Percentiles rank a stretch among this genome's conserved stretches.
Evolutionary conservation across 2,888 invertebrate species (phyloP).

Genomic region (Luperina nickerlii): DNA sequence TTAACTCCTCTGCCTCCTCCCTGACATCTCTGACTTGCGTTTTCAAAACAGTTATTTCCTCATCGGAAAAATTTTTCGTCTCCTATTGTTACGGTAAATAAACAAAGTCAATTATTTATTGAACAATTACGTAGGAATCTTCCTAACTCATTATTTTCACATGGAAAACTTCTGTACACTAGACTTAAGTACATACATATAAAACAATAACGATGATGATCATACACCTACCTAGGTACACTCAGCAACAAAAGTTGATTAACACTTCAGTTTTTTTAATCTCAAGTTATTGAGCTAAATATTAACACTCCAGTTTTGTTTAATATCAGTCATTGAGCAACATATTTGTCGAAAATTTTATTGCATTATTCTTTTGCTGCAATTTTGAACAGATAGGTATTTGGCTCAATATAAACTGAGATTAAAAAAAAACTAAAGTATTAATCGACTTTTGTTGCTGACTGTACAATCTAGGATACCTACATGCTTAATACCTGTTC

Average conservation of each 20-base stretch:
- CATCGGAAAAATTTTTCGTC: slow-evolving; percentile 73
- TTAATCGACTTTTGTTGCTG: too few relatives aligned
- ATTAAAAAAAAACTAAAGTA: too few relatives aligned
- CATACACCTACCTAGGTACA: too few relatives aligned
- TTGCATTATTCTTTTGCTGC: too few relatives aligned
- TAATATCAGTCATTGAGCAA: too few relatives aligned
- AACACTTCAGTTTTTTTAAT: too few relatives aligned
- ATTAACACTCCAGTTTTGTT: too few relatives aligned
- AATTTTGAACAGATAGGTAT: too few relatives aligned
- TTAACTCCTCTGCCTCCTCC: slow-evolving; percentile 83
- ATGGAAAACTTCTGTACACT: slow-evolving; percentile 27
- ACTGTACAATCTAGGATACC: background rate
- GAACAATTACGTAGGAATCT: slow-evolving; percentile 40
- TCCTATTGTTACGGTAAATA: slow-evolving; percentile 70
- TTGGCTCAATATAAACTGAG: too few relatives aligned
- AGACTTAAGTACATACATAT: background rate
- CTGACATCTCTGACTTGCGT: slow-evolving; percentile 78
- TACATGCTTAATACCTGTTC: background rate
- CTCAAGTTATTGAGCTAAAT: too few relatives aligned
- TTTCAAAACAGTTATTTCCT: slow-evolving; percentile 77
- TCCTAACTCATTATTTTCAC: slow-evolving; percentile 36
- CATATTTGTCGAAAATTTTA: too few relatives aligned
- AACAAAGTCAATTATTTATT: slow-evolving; percentile 30
- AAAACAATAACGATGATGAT: slow-evolving; percentile 31
- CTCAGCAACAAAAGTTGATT: too few relatives aligned